These are phyloP conservation scores for Berghia stephanieae DNA, from an alignment of 1,140 invertebrate genomes.

Conservation along the genomic window DNA sequence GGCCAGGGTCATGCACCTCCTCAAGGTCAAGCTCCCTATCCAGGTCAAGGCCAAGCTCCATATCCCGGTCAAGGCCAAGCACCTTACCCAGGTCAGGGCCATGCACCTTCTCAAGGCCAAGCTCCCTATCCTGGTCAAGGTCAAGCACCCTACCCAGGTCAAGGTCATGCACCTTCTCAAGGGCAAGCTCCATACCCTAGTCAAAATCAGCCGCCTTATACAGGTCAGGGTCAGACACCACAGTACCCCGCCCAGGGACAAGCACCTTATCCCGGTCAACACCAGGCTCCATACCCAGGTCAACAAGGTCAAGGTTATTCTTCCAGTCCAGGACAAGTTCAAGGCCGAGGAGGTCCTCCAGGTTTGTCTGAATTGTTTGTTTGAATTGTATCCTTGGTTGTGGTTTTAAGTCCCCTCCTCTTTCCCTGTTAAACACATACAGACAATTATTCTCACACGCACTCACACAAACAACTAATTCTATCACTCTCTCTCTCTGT, in stretches of 20 bases:
- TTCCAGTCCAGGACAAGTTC: no score
- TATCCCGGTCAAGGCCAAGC: conserved; percentile 5
- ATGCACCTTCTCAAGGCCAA: background rate
- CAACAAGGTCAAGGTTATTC: conserved; percentile 29
- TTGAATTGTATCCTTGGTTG: no score
- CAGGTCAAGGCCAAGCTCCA: conserved; percentile 15
- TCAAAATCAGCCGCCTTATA: conserved; percentile 1
- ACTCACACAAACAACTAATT: background rate
- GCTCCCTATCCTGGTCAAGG: background rate
- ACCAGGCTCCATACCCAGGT: conserved; percentile 1
- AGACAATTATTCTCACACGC: background rate
- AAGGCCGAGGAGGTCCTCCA: no score
- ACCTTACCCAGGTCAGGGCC: conserved; percentile 1
- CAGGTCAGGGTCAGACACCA: background rate
- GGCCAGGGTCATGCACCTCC: no score
- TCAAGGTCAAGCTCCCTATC: no score
- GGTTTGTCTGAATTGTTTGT: no score
- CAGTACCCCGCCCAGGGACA: background rate
- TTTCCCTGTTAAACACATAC: background rate
- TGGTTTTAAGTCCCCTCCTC: background rate
- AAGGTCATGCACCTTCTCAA: background rate
- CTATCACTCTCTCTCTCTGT: no score
- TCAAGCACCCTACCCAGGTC: background rate
- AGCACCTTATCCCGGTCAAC: background rate
- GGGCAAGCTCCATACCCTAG: conserved; percentile 22